Percentiles rank a stretch among this genome's conserved stretches.
These are phyloP conservation scores for Phrynocephalus forsythii DNA, from an alignment of 2,797 vertebrate species.

Conservation along the genomic window DNA sequence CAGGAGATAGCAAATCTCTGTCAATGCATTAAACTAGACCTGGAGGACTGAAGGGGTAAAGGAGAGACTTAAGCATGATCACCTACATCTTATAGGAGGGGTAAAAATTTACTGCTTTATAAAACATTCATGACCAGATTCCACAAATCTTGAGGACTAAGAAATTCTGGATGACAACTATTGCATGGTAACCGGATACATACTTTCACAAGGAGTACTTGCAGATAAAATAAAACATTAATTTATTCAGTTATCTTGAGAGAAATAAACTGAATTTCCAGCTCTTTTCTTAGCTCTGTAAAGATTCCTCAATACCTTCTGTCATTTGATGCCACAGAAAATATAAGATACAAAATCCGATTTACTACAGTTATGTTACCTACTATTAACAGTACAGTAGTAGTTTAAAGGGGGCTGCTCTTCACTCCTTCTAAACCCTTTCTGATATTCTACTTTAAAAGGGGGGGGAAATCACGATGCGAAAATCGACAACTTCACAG, in stretches of 20 bases:
- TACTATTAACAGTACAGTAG: background rate
- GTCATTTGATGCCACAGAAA: background rate
- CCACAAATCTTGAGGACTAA: slow-evolving; percentile 65
- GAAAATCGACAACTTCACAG: background rate
- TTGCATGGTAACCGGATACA: slow-evolving; percentile 35
- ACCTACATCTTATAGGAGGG: background rate
- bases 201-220: slow-evolving; percentile 18
- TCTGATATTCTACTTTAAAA: background rate
- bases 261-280: slow-evolving; percentile 26
- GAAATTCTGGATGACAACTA: slow-evolving; percentile 43
- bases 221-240: slow-evolving; percentile 17
- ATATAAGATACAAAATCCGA: background rate
- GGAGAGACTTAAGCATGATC: slow-evolving; percentile 26
- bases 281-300: background rate
- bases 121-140: slow-evolving; percentile 68
- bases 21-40: background rate
- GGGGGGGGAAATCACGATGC: background rate
- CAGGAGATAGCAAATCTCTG: background rate
- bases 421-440: background rate
- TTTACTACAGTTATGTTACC: background rate
- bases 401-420: no score
- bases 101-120: slow-evolving; percentile 52
- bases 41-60: background rate
- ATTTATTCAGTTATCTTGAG: slow-evolving; percentile 16
- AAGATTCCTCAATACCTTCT: background rate